Conservation (phyloP, 2,888 invertebrate species). For the Euzetes globulus region DNA sequence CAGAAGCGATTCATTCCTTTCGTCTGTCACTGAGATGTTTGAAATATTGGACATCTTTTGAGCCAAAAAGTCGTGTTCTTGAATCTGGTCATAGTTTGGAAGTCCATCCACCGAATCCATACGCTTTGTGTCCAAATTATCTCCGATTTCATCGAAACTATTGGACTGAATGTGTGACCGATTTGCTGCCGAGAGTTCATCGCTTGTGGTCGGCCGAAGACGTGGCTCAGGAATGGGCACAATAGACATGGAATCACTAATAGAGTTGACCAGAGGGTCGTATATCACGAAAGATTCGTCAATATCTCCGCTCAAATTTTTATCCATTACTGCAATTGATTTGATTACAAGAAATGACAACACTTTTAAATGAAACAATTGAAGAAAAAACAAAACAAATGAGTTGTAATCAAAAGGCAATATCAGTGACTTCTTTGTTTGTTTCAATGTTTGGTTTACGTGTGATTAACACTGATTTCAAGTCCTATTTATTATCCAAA, state of each 20-base stretch:
- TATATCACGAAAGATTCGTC: neutral
- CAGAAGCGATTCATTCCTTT: neutral
- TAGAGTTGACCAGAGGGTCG: neutral
- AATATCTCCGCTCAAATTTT: neutral
- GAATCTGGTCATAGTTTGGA: neutral
- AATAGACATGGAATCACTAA: constrained; percentile 1
- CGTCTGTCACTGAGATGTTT: neutral
- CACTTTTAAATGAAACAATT: neutral
- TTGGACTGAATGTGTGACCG: neutral
- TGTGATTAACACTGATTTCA: too few species aligned
- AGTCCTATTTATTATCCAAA: too few species aligned
- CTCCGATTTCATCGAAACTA: neutral
- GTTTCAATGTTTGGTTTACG: too few species aligned
- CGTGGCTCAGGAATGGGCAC: neutral
- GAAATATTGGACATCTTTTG: neutral
- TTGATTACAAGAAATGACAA: constrained; percentile 12
- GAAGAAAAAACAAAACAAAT: neutral
- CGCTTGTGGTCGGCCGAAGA: too few species aligned
- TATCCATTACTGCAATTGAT: neutral
- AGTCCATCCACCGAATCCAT: constrained; percentile 1
- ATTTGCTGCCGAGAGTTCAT: neutral
- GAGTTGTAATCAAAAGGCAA: neutral
- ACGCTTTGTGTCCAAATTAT: constrained; percentile 20
- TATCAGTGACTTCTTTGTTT: too few species aligned
- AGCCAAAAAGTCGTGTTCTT: neutral